Base-by-base conservation (phyloP, 2,797 vertebrate genomes). In the Zalophus californianus region DNA sequence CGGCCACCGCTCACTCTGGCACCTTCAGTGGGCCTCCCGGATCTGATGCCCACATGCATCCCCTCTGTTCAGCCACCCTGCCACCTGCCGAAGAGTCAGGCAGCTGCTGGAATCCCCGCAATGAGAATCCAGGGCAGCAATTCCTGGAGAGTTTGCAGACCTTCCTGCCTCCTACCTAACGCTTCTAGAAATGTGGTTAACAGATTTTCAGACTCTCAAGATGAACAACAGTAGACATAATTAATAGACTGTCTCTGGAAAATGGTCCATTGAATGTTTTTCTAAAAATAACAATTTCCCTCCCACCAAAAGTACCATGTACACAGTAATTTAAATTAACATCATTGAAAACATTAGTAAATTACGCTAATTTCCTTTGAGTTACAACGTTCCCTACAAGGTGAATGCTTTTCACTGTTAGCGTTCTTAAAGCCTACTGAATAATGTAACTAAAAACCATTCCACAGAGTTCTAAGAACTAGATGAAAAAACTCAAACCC, bases 271-370 rank as follows among this genome's bases (percentile, higher is more conserved):
- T 78, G 94, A 93, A 93, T 12, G 84, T 41, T 80, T 92, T 90
- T 62, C 96, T 91, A 84, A 91, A 94, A 96, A 88, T 75, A 84
- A 50, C 70, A 52, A 32, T 77, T 93, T 96, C 73, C 62, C 35
- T 96, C 52, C 16, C 25, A 94, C 38, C 8, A 72, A 97, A 32
- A 70, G 52, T 41, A 78, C 20, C 27, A 54, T 1, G 10, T 32
- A 73, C 52, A 80, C 3, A 88, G 68, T 52, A 89, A 90, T 88
- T 92, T 54, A 93, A 94, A 94, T 89, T 35, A 91, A 72, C 35
- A 82, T 5, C n/a, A 78, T 4, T 41, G 68, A 79, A 92, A 96
- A 79, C 20, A 73, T 48, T 75, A 87, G 85, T 84, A 91, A 70
- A 90, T 58, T 38, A 84, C 64, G 44, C 73, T 82, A 60, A 88